These are phyloP conservation scores for Eurystomus gularis DNA, from an alignment of 2,113 vertebrate species.

Conservation along the genomic window DNA sequence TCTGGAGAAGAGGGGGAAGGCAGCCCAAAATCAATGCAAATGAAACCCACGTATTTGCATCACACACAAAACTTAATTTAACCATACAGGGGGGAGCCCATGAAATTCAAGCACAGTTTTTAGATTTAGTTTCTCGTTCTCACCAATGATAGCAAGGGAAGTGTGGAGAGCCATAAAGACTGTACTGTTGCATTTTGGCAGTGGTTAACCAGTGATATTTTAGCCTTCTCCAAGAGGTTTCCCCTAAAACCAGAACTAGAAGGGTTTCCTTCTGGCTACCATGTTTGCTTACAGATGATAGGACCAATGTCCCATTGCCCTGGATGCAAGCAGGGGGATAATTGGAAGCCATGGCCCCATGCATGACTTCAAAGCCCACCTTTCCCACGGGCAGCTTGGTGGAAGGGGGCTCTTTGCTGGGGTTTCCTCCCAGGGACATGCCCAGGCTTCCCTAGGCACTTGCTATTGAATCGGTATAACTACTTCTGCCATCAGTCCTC, in stretches of 20 bases:
- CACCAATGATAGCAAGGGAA: neutral
- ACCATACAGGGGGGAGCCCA: neutral
- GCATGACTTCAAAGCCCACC: neutral
- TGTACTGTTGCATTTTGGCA: neutral
- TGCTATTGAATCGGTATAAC: neutral
- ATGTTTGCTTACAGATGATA: neutral
- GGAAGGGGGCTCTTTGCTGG: fast-evolving
- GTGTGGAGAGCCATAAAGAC: fast-evolving
- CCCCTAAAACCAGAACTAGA: neutral
- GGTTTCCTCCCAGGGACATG: neutral
- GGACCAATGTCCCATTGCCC: neutral
- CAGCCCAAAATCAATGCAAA: neutral
- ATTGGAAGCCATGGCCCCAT: fast-evolving
- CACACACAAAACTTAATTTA: fast-evolving
- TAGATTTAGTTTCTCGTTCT: neutral
- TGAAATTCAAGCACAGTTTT: neutral
- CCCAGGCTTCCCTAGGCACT: fast-evolving
- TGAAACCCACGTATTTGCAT: neutral
- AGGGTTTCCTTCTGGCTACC: fast-evolving
- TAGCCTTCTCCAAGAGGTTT: neutral
- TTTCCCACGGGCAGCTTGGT: neutral
- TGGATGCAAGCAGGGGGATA: neutral
- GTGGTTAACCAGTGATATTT: neutral
- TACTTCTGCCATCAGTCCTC: neutral
- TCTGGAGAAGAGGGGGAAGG: neutral